Base-by-base conservation (phyloP, 1,140 invertebrate species). In the Zaprionus inermis region DNA sequence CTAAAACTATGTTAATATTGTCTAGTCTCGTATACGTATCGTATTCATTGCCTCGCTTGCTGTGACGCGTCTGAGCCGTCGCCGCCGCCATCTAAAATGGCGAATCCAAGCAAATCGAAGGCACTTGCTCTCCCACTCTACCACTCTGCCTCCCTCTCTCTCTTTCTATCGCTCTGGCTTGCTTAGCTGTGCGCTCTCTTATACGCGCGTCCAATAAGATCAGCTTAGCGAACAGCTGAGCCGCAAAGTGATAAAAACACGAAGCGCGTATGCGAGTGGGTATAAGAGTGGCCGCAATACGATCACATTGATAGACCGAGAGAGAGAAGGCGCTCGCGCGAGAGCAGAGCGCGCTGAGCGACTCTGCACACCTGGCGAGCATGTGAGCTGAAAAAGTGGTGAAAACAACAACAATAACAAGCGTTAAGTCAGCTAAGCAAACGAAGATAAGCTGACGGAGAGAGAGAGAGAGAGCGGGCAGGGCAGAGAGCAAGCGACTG, bases 11-110 rank as follows among this genome's bases (percentile, higher is more conserved):
- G 56, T 54, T 30, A 30, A 44, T 10, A 34, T 49, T 28, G 64
- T 30, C 51, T 24, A 11, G n/a, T n/a, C n/a, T 30, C 14, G 3
- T 28, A 28, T 28, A 28, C 24, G 24, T 28, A 28, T 28, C 24
- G 36, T 46, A 36, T 55, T 14, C 63, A 44, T 7, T 32, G 32
- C 20, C 30, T n/a, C n/a, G n/a, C n/a, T n/a, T n/a, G n/a, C n/a
- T n/a, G n/a, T n/a, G n/a, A 28, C 24, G 5, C 3, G 24, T 28
- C 24, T 57, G n/a, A 64, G 64, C 66, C 67, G 55, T 34, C 79
- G 79, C 69, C 72, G 64, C 66, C 67, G 55, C 38, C 79, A 83
- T 71, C 72, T 88, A 86, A 86, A 86, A 86, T 86, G 83, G 83
- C 83, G 83, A 86, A 86, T 66, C 49, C 63, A 69, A 79, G 72